Evolutionary conservation across 2,113 vertebrate species (phyloP).

Genomic region (Equus quagga): DNA sequence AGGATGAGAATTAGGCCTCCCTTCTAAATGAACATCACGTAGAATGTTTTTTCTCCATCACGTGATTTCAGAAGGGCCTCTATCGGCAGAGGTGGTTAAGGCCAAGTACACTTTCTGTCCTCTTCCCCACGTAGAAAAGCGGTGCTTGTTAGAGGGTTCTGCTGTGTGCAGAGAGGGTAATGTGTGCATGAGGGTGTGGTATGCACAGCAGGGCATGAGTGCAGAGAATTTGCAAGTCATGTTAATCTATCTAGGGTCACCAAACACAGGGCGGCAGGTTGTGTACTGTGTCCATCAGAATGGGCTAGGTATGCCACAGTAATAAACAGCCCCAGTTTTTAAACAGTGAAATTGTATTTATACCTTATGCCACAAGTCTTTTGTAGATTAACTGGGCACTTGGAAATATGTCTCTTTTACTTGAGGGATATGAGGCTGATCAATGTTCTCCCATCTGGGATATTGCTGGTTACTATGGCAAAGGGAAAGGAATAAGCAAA

Average conservation of each 20-base stretch:
- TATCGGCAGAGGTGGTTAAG: not conserved
- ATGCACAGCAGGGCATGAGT: not conserved
- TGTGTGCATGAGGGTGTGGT: fast-evolving
- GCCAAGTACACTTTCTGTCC: not conserved
- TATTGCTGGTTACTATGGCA: not conserved
- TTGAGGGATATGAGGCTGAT: not conserved
- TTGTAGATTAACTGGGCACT: not conserved
- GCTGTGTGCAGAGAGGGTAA: not conserved
- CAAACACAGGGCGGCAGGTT: not conserved
- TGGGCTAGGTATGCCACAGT: not conserved
- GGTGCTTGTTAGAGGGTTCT: not conserved
- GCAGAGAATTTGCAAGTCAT: not conserved
- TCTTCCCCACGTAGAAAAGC: not conserved
- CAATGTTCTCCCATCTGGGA: not conserved
- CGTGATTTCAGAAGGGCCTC: not conserved
- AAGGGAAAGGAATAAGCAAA: not conserved
- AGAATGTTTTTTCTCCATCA: not conserved
- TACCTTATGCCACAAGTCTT: not conserved
- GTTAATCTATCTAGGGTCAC: not conserved
- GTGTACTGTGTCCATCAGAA: not conserved
- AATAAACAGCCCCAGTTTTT: not conserved
- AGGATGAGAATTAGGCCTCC: not conserved
- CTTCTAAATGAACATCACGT: not conserved
- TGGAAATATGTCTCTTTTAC: not conserved
- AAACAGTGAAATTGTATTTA: not conserved